Evolutionary conservation across 2,888 invertebrate genomes (phyloP).

Genomic region (Cabera pusaria): DNA sequence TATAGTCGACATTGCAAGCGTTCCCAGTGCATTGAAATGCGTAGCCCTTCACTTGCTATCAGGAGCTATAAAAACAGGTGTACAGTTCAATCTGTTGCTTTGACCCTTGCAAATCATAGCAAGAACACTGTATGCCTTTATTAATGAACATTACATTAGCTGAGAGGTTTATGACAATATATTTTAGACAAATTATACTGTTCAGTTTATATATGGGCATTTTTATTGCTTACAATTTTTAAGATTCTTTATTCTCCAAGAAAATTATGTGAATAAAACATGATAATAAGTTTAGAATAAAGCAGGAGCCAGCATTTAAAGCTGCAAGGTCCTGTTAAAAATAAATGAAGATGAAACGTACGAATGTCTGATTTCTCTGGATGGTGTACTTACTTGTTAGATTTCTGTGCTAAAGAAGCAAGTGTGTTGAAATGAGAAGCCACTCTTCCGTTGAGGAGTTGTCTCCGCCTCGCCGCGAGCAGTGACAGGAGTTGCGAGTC

Average conservation of each 20-base stretch:
- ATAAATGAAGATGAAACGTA: no score
- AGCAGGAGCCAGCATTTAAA: no score
- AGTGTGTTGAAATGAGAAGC: constrained; percentile 74
- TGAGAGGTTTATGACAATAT: no score
- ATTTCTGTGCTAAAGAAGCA: constrained; percentile 68
- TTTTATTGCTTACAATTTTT: no score
- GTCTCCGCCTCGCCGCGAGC: constrained; percentile 84
- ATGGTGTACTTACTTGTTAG: constrained; percentile 68
- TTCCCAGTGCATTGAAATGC: constrained; percentile 15
- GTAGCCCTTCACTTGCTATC: constrained; percentile 20
- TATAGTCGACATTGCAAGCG: constrained; percentile 26
- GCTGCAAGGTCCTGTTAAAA: no score
- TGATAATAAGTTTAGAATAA: no score
- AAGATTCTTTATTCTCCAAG: no score
- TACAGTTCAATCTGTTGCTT: constrained; percentile 2
- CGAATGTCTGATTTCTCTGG: no score
- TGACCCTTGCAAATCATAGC: constrained; percentile 3
- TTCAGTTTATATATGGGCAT: no score
- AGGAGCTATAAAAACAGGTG: constrained; percentile 14
- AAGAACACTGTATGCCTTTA: background rate
- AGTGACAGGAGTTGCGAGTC: constrained; percentile 84
- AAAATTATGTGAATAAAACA: no score
- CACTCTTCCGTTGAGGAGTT: constrained; percentile 81
- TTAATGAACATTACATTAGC: background rate
- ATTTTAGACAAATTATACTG: no score